phyloP scores from a whole-genome alignment of 1,140 invertebrate genomes.

The Drosophila varians region DNA sequence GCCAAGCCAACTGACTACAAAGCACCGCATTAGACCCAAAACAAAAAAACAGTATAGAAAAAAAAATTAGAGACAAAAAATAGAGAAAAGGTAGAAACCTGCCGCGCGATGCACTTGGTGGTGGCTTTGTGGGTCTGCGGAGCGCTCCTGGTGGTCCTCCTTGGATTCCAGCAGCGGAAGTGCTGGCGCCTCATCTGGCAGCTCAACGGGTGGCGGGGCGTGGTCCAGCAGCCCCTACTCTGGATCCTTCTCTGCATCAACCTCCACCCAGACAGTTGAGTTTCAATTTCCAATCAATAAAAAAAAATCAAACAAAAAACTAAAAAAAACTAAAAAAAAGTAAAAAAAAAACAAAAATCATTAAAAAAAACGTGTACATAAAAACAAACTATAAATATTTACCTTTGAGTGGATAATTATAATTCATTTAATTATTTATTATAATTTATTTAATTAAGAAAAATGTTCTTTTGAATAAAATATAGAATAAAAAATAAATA shows the following conservation, averaged over 20 bases:
- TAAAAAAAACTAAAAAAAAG: background rate
- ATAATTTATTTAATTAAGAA: too few species aligned
- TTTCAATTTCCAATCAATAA: background rate
- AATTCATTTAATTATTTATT: too few species aligned
- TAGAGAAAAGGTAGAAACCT: background rate
- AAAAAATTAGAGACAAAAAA: background rate
- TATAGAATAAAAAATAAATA: too few species aligned
- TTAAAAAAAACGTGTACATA: too few species aligned
- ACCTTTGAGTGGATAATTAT: too few species aligned
- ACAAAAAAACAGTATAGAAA: too few species aligned
- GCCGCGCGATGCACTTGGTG: conserved; percentile 45
- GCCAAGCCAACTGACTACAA: conserved; percentile 46
- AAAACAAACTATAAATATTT: too few species aligned
- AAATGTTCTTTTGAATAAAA: too few species aligned
- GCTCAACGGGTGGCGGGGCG: conserved; percentile 74
- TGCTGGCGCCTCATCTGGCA: conserved; percentile 81
- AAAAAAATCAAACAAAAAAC: background rate
- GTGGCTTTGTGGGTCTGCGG: conserved; percentile 67
- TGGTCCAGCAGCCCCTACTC: conserved; percentile 70
- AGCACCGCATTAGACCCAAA: conserved; percentile 62
- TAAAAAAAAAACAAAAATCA: background rate
- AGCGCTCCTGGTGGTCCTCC: conserved; percentile 49
- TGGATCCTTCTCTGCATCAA: conserved; percentile 73
- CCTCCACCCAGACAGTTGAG: conserved; percentile 76
- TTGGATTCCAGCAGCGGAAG: conserved; percentile 74